phyloP scores from a whole-genome alignment of 2,113 vertebrate genomes.

The Nothocercus julius region DNA sequence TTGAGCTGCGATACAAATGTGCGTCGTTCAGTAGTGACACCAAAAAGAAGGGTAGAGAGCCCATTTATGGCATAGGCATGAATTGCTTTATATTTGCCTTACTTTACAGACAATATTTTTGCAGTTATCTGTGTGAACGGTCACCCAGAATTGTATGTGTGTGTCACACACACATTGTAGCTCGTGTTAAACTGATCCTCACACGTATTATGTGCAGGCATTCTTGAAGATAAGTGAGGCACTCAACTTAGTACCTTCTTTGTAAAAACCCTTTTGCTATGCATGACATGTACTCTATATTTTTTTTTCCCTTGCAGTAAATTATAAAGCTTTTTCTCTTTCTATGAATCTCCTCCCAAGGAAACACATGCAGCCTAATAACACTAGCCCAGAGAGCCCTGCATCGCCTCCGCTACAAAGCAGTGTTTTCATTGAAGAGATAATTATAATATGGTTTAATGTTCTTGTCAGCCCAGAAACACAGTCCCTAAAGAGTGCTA shows the following conservation, averaged over 20 bases:
- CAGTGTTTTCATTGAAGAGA: constrained; percentile 67
- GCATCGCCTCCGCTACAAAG: constrained; percentile 57
- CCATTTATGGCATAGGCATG: constrained; percentile 25
- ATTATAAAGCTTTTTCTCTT: constrained; percentile 70
- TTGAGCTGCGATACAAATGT: background rate
- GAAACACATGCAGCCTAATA: constrained; percentile 66
- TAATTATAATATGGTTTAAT: constrained; percentile 74
- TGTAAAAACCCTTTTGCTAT: constrained; percentile 72
- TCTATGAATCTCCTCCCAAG: constrained; percentile 62
- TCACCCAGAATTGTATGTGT: constrained; percentile 14
- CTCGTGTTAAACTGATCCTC: constrained; percentile 50
- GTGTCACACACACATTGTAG: constrained; percentile 39
- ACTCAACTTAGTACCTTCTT: constrained; percentile 67
- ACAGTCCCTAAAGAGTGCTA: constrained; percentile 55
- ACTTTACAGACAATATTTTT: constrained; percentile 41
- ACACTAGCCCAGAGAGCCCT: constrained; percentile 40
- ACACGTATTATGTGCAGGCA: constrained; percentile 40
- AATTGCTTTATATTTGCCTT: constrained; percentile 56
- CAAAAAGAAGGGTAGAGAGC: constrained; percentile 34
- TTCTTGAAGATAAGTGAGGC: constrained; percentile 65
- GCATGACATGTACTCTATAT: constrained; percentile 63
- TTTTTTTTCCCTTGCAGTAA: constrained; percentile 40
- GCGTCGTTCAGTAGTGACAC: constrained; percentile 15
- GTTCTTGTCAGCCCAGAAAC: constrained; percentile 69
- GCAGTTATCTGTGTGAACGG: constrained; percentile 39